Evolutionary conservation across 2,113 vertebrate species (phyloP).

Genomic region (Nansenia antarctica): DNA sequence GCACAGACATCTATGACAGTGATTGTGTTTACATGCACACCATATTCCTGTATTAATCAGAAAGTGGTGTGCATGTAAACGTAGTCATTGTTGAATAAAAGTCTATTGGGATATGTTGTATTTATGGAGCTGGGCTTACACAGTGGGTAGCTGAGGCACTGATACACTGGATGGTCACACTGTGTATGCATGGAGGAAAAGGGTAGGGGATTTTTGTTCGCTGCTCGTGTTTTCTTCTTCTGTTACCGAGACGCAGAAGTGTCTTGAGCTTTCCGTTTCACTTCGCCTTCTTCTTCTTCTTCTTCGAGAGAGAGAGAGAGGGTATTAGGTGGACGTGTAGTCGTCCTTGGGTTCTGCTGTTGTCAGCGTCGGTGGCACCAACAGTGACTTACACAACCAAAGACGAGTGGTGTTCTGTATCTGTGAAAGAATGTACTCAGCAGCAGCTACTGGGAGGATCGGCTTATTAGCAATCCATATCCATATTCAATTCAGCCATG

Average conservation of each 20-base stretch:
- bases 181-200: slow-evolving; percentile 15
- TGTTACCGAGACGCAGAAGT: too few relatives aligned
- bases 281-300: too few relatives aligned
- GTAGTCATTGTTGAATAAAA: neutral
- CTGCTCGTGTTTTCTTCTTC: slow-evolving; percentile 30
- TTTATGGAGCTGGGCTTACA: neutral
- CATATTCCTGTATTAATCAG: too few relatives aligned
- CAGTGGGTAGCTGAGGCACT: neutral
- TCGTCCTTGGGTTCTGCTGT: slow-evolving; percentile 65
- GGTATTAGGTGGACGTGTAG: slow-evolving; percentile 49
- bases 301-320: slow-evolving; percentile 47
- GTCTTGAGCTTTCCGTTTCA: too few relatives aligned
- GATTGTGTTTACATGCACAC: too few relatives aligned
- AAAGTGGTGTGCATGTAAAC: too few relatives aligned
- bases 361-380: slow-evolving; percentile 63
- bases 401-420: slow-evolving; percentile 55
- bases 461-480: slow-evolving; percentile 40
- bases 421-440: slow-evolving; percentile 43
- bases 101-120: neutral
- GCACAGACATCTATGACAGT: neutral
- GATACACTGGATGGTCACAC: slow-evolving; percentile 4
- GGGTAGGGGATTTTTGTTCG: slow-evolving; percentile 32
- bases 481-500: slow-evolving; percentile 35
- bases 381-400: slow-evolving; percentile 48
- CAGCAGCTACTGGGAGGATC: slow-evolving; percentile 34